Conservation (phyloP, 2,113 vertebrate species). For the Pao palembangensis region DNA sequence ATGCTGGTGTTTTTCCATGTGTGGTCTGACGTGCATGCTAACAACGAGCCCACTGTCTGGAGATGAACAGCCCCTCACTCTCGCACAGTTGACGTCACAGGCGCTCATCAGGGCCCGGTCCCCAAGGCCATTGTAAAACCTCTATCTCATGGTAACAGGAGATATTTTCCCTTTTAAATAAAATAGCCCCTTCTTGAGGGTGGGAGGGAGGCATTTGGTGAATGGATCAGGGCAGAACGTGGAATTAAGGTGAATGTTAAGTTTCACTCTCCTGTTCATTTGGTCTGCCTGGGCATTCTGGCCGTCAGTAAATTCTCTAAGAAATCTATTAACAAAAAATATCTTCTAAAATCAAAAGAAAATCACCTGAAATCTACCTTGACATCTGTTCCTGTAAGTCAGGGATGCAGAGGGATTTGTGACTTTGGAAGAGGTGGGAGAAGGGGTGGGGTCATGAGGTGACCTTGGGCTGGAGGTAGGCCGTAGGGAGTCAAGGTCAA, state of each 20-base stretch:
- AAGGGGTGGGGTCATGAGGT: slow-evolving; percentile 9
- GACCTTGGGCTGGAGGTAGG: neutral
- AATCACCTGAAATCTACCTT: neutral
- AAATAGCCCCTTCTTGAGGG: slow-evolving; percentile 12
- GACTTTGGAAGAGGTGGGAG: slow-evolving; percentile 5
- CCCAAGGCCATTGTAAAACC: slow-evolving; percentile 23
- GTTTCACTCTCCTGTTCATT: neutral
- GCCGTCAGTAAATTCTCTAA: neutral
- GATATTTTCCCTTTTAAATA: slow-evolving; percentile 3
- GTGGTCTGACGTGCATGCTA: slow-evolving; percentile 45
- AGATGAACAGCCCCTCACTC: slow-evolving; percentile 28
- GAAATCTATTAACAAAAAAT: neutral
- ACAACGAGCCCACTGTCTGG: slow-evolving; percentile 61
- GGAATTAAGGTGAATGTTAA: neutral
- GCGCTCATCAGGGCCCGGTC: slow-evolving; percentile 18
- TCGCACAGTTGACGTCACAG: slow-evolving; percentile 40
- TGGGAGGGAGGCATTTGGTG: neutral
- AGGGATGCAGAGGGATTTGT: neutral
- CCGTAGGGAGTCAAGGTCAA: neutral
- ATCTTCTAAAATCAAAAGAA: neutral
- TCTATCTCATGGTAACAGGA: slow-evolving; percentile 43
- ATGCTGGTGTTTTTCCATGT: slow-evolving; percentile 16
- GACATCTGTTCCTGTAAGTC: neutral
- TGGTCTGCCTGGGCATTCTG: neutral
- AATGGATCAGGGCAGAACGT: slow-evolving; percentile 6